Evolutionary conservation across 2,888 invertebrate species (phyloP).

Genomic region (Morpho achilles): DNA sequence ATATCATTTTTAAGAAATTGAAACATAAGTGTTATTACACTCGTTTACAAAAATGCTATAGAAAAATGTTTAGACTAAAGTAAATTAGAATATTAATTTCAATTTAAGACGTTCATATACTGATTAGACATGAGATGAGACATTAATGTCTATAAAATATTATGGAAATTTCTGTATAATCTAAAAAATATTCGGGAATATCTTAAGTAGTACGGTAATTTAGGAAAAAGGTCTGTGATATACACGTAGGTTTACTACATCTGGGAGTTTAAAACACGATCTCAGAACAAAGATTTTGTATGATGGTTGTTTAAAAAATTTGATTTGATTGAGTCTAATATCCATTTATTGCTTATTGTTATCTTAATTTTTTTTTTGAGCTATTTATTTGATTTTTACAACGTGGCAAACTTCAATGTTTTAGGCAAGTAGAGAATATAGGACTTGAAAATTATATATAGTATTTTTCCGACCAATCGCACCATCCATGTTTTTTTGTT

Average conservation of each 20-base stretch:
- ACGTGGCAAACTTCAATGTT: no score
- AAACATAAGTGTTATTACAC: constrained; percentile 17
- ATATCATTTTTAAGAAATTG: constrained; percentile 56
- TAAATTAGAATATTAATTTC: constrained; percentile 29
- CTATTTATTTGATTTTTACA: no score
- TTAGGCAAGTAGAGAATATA: no score
- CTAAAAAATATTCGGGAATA: constrained; percentile 34
- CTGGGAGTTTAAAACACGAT: constrained; percentile 62
- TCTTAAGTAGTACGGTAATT: constrained; percentile 66
- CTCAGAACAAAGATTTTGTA: constrained; percentile 54
- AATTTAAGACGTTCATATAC: constrained; percentile 54
- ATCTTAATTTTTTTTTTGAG: no score
- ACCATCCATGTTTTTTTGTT: no score
- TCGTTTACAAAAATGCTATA: constrained; percentile 31
- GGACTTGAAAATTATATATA: no score
- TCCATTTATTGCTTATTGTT: no score
- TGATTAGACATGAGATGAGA: constrained; percentile 26
- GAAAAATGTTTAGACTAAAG: constrained; percentile 32
- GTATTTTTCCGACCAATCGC: no score
- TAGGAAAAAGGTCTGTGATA: constrained; percentile 74
- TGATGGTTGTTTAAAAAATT: constrained; percentile 18
- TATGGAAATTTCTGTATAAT: constrained; percentile 28
- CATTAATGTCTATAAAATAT: constrained; percentile 40
- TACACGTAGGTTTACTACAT: constrained; percentile 58
- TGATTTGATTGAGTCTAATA: neutral